Evolutionary conservation across 2,888 invertebrate species (phyloP).

Genomic region (Balanococcus diminutus): DNA sequence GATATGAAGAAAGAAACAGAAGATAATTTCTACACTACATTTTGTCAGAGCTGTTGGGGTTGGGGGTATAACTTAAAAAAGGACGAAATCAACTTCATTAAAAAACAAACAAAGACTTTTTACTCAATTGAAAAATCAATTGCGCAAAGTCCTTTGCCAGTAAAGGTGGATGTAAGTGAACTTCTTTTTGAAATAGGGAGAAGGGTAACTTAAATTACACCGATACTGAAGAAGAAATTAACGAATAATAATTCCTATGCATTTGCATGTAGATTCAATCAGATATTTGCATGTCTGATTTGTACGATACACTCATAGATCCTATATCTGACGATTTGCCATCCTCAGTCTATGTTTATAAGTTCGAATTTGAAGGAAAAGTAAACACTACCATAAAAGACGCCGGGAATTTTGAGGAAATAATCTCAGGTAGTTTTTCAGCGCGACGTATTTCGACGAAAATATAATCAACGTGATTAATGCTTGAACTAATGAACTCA

Average conservation of each 20-base stretch:
- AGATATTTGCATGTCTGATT: background rate
- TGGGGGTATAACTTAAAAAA: background rate
- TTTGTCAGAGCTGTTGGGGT: background rate
- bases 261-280: background rate
- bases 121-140: background rate
- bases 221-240: too few relatives aligned
- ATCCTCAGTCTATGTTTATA: background rate
- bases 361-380: background rate
- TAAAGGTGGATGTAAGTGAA: background rate
- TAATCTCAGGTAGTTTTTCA: too few relatives aligned
- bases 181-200: background rate
- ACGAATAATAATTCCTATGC: background rate
- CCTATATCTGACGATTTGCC: background rate
- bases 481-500: background rate
- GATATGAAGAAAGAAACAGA: background rate
- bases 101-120: background rate
- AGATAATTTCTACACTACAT: background rate
- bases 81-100: background rate
- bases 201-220: background rate
- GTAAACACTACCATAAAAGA: background rate
- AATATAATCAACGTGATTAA: background rate
- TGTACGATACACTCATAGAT: background rate
- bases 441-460: too few relatives aligned
- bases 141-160: background rate
- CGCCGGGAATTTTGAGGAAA: background rate